Percentiles rank a stretch among this genome's conserved stretches.
Evolutionary conservation across 1,140 invertebrate species (phyloP).

Genomic region (Lasaia peninsularis): DNA sequence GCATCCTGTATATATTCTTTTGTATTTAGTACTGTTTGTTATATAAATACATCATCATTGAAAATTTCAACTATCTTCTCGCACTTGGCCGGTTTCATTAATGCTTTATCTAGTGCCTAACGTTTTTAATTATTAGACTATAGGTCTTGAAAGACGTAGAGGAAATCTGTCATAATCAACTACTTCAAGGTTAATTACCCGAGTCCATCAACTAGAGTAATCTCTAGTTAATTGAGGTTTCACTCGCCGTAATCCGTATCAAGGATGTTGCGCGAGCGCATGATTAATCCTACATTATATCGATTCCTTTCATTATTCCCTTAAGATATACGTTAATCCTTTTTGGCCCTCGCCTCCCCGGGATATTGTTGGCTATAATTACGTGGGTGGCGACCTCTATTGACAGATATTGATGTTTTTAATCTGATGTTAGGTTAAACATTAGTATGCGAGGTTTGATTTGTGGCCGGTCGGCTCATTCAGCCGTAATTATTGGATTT

Average conservation of each 20-base stretch:
- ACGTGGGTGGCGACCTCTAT: conserved; percentile 70
- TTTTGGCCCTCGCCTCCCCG: conserved; percentile 51
- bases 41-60: too few relatives aligned
- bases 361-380: conserved; percentile 73
- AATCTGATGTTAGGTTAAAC: conserved; percentile 74
- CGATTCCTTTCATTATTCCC: conserved; percentile 73
- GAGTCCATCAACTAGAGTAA: conserved; percentile 6
- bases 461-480: conserved; percentile 67
- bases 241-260: conserved; percentile 56
- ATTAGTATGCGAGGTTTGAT: conserved; percentile 69
- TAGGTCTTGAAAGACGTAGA: too few relatives aligned
- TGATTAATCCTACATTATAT: conserved; percentile 75
- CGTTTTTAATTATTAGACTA: too few relatives aligned
- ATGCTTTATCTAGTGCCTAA: too few relatives aligned
- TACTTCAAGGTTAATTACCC: conserved; percentile 1
- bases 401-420: conserved; percentile 76
- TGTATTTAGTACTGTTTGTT: too few relatives aligned
- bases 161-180: not conserved
- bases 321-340: conserved; percentile 72
- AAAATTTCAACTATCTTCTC: too few relatives aligned
- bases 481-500: conserved; percentile 72
- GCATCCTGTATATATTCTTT: too few relatives aligned
- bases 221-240: conserved; percentile 33
- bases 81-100: too few relatives aligned
- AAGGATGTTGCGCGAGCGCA: conserved; percentile 54